These are phyloP conservation scores for Anser cygnoides DNA, from an alignment of 2,113 vertebrate species.

Conservation along the genomic window DNA sequence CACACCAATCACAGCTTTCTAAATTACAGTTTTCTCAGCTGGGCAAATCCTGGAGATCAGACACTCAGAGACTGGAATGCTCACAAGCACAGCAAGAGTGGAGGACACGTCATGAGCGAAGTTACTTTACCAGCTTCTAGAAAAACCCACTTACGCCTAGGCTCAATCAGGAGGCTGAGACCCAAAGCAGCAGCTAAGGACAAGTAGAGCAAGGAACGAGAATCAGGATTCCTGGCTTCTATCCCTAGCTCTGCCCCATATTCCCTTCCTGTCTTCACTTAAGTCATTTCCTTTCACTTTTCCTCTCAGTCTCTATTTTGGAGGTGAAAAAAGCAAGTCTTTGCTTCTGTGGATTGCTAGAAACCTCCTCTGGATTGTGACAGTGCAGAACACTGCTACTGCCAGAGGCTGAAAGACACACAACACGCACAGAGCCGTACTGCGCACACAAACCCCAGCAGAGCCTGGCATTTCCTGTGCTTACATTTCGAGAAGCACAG, in stretches of 20 bases:
- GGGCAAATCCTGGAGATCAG: background rate
- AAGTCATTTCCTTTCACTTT: constrained; percentile 47
- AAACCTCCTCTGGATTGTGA: background rate
- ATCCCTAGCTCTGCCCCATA: constrained; percentile 22
- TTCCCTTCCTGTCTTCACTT: constrained; percentile 31
- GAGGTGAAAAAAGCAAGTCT: background rate
- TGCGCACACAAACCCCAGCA: background rate
- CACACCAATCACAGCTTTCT: fast-evolving
- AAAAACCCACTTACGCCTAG: background rate
- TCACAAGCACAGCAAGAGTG: fast-evolving
- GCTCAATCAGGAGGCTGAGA: background rate
- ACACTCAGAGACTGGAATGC: background rate
- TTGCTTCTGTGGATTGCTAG: background rate
- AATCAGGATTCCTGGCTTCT: background rate
- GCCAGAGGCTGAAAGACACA: background rate
- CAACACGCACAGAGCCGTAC: fast-evolving
- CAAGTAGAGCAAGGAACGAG: background rate
- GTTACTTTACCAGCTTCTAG: background rate
- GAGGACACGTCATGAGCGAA: background rate
- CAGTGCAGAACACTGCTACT: background rate
- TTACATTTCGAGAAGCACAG: background rate
- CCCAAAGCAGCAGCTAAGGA: background rate
- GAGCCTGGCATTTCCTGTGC: background rate
- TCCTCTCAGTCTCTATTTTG: background rate
- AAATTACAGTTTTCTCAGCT: background rate